Base-by-base conservation (phyloP, 2,888 invertebrate species). In the Helleia helle region DNA sequence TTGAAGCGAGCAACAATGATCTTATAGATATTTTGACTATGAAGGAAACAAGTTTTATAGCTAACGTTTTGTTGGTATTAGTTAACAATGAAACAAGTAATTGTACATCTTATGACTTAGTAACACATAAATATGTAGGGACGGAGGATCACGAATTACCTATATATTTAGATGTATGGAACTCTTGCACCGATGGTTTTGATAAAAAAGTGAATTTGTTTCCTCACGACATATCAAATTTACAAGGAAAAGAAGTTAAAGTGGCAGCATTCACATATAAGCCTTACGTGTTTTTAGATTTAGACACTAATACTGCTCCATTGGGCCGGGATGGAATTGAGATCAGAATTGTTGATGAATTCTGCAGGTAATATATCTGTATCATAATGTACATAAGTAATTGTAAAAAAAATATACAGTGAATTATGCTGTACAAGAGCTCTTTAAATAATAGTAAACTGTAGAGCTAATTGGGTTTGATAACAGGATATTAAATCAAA, bases 231-330 rank as follows among this genome's bases (percentile, higher is more conserved):
- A 61, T 87, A 49, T 51, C 51, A 0, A 70, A 87, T 50, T 59
- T 87, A 42, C 46, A 71, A 28, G 87, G 86, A 0, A 86, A 79
- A 63, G 54, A 50, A 1, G 51, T 89, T 3, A 85, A 66, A 56
- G 71, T 87, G 15, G 86, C 88, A 6, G 80, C 85, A 42, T 88
- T 90, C 57, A 81, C 76, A 24, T 90, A 90, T 53, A 86, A 86
- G 52, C 90, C 90, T 0, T 90, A 89, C 53, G 71, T 71, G n/a
- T 65, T 89, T 38, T 55, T 86, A 41, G 71, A 84, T 56, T 48
- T 85, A 28, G 69, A 84, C 47, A 42, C 58, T 3, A 49, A 56
- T 25, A 17, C 65, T 1, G 64, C 55, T 36, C 62, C 70, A 3
- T 47, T 56, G 3, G 71, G 73, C 1, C 72, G 87, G 15, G 88